Base-by-base conservation (phyloP, 2,888 invertebrate genomes). In the Caenorhabditis angaria region DNA sequence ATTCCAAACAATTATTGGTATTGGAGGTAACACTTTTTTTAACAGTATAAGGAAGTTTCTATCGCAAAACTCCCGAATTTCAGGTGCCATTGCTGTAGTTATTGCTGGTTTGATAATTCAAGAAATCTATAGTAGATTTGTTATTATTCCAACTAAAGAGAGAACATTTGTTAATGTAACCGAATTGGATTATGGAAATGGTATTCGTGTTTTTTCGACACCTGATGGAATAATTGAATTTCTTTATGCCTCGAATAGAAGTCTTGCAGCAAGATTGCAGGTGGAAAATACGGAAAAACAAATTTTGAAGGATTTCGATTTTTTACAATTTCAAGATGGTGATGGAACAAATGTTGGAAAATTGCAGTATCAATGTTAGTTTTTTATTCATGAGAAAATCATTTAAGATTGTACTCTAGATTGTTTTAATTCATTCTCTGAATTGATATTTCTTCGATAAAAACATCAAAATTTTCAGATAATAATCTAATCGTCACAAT, bases 71-170 rank as follows among this genome's bases (percentile, higher is more conserved):
- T 32, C 10, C 10, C 32, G n/a, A n/a, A n/a, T n/a, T n/a, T 12
- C 41, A 41, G 41, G 41, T 18, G 41, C 41, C 14, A 14, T 41
- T 12, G 41, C 14, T 12, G 41, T 41, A 18, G 3, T 41, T 6
- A 41, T 41, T 14, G 41, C 41, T 41, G 41, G 41, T 14, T 14
- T 41, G 41, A 14, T 32, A 4, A 2, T 56, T 56, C 55, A 56
- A 56, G n/a, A 20, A 20, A 10, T 20, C 20, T 32, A 56, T 14
- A 55, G 59, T 10, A 53, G 12, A 2, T 65, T 62, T 48, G 54
- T 70, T 0, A 62, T 59, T 18, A 61, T 61, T 20, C 62, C 59
- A n/a, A 35, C 54, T 25, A 53, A 59, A 41, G 70, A 70, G 24
- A 58, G 47, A 50, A 62, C 65, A 2, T 65, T 70, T 29, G 51